Evolutionary conservation across 2,113 vertebrate species (phyloP).

Genomic region (Reinhardtius hippoglossoides): DNA sequence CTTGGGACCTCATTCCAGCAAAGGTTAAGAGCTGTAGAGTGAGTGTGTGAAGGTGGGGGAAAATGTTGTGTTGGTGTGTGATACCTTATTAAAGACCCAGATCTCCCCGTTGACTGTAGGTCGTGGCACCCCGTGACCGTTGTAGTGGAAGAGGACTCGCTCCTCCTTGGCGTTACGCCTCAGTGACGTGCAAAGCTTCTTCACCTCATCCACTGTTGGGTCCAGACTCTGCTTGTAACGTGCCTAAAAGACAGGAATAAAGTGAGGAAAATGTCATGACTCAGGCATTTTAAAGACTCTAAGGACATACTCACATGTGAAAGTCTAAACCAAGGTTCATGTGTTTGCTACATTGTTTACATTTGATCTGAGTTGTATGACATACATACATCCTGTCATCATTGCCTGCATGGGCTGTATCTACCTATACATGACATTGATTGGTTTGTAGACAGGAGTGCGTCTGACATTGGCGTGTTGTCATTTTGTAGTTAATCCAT

Average conservation of each 20-base stretch:
- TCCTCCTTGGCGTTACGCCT: conserved; percentile 98
- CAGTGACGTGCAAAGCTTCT: conserved; percentile 96
- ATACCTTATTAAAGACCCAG: conserved; percentile 99
- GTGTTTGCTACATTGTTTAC: neutral
- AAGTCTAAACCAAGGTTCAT: neutral
- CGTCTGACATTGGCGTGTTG: too few species aligned
- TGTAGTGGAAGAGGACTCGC: conserved; percentile 98
- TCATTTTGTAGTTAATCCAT: too few species aligned
- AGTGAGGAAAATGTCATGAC: neutral
- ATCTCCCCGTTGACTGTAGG: conserved; percentile 98
- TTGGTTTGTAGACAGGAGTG: too few species aligned
- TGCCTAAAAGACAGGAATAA: conserved; percentile 81
- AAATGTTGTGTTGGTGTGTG: neutral
- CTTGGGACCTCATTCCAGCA: too few species aligned
- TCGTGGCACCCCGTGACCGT: conserved; percentile 96
- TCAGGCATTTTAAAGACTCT: neutral
- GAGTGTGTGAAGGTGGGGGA: neutral
- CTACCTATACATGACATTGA: too few species aligned
- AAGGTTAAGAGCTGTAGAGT: neutral
- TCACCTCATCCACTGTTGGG: conserved; percentile 97
- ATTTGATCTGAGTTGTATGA: neutral
- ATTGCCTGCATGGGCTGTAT: too few species aligned
- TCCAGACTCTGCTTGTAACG: conserved; percentile 98
- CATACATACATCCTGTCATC: too few species aligned
- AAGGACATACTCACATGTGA: neutral